These are phyloP conservation scores for Platypus cylindrus DNA, from an alignment of 2,888 invertebrate species.

Conservation along the genomic window DNA sequence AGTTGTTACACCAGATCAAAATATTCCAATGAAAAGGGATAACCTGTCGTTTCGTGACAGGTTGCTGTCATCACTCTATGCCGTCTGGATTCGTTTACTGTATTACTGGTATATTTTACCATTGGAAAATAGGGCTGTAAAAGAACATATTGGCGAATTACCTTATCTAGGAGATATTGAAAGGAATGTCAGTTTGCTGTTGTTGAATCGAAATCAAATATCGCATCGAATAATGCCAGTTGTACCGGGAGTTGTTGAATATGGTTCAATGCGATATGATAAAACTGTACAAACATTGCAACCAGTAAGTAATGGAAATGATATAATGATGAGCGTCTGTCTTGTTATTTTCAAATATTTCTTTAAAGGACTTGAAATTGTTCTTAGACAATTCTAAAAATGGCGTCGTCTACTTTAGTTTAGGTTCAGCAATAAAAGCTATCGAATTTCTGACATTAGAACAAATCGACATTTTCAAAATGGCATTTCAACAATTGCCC, in stretches of 20 bases:
- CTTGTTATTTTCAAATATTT: neutral
- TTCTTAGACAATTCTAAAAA: constrained; percentile 11
- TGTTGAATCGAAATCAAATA: constrained; percentile 16
- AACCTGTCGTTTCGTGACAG: constrained; percentile 11
- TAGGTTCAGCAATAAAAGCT: constrained; percentile 15
- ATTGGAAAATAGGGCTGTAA: constrained; percentile 10
- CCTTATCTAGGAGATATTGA: constrained; percentile 17
- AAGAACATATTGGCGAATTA: constrained; percentile 21
- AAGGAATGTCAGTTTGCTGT: constrained; percentile 16
- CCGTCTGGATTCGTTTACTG: constrained; percentile 12
- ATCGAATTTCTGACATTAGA: constrained; percentile 6
- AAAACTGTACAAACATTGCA: constrained; percentile 5
- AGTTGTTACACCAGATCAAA: constrained; percentile 19
- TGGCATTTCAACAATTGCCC: constrained; percentile 13
- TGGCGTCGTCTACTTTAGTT: constrained; percentile 17
- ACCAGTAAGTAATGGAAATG: constrained; percentile 2
- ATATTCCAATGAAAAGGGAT: constrained; percentile 8
- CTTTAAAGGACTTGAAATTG: constrained; percentile 9
- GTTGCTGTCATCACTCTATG: constrained; percentile 12
- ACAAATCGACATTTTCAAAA: constrained; percentile 8
- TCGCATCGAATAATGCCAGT: constrained; percentile 14
- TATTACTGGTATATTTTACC: constrained; percentile 15
- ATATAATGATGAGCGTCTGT: neutral
- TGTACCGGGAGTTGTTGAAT: constrained; percentile 17
- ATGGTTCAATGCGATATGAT: constrained; percentile 15